Conservation (phyloP, 2,888 invertebrate genomes). For the Drosophila longiperda region DNA sequence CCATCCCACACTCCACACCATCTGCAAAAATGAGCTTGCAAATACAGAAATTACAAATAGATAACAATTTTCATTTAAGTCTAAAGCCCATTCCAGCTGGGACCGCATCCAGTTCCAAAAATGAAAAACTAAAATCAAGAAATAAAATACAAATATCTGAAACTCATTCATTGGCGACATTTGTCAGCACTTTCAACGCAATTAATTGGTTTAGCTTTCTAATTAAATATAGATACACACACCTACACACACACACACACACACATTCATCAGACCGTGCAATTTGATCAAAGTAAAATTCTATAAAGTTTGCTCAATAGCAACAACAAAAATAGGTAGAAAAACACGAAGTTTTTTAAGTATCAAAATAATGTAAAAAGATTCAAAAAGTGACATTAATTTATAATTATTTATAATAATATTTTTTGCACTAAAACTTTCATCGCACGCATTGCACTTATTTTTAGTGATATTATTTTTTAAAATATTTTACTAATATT, state of each 20-base stretch:
- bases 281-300: neutral
- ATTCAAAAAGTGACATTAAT: neutral
- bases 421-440: neutral
- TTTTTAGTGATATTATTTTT: neutral
- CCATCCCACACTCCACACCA: neutral
- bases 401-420: neutral
- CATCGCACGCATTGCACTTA: neutral
- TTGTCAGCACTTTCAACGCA: constrained; percentile 44
- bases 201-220: constrained; percentile 37
- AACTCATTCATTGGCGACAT: constrained; percentile 45
- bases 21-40: constrained; percentile 67
- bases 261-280: neutral
- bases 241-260: neutral
- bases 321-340: neutral
- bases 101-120: constrained; percentile 32
- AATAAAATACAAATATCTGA: neutral
- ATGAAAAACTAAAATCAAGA: constrained; percentile 56
- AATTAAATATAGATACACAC: neutral
- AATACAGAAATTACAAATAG: constrained; percentile 54
- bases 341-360: neutral
- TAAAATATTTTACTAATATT: neutral
- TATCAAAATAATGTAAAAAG: neutral
- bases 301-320: neutral
- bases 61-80: constrained; percentile 26
- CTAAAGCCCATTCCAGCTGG: constrained; percentile 54